Evolutionary conservation across 2,113 vertebrate genomes (phyloP).

Genomic region (Paradoxurus hermaphroditus): DNA sequence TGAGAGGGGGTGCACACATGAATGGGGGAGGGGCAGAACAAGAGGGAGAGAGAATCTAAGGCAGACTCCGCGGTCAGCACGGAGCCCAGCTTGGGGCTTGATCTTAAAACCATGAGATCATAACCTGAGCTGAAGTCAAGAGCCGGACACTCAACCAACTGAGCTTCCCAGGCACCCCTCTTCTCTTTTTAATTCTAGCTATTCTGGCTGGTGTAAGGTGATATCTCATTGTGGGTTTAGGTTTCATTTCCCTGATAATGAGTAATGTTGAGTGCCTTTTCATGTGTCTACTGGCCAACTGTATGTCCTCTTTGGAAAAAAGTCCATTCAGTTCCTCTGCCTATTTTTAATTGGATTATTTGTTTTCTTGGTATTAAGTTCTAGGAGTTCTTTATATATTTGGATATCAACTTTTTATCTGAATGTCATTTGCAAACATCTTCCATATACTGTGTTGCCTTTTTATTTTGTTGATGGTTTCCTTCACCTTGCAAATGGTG

Average conservation of each 20-base stretch:
- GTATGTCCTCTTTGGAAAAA: background rate
- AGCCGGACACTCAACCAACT: no score
- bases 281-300: background rate
- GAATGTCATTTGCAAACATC: background rate
- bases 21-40: no score
- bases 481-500: background rate
- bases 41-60: no score
- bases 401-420: background rate
- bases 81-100: no score
- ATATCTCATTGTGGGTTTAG: background rate
- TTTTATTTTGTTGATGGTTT: background rate
- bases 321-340: background rate
- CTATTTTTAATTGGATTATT: background rate
- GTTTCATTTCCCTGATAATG: background rate
- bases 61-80: no score
- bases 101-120: no score
- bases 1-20: no score
- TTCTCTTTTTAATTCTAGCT: background rate
- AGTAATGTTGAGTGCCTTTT: background rate
- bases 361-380: background rate
- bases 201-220: background rate
- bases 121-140: no score
- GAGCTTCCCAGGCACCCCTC: no score
- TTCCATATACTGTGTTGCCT: background rate
- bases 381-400: background rate